phyloP scores from a whole-genome alignment of 2,797 vertebrate genomes.

The Podargus strigoides region DNA sequence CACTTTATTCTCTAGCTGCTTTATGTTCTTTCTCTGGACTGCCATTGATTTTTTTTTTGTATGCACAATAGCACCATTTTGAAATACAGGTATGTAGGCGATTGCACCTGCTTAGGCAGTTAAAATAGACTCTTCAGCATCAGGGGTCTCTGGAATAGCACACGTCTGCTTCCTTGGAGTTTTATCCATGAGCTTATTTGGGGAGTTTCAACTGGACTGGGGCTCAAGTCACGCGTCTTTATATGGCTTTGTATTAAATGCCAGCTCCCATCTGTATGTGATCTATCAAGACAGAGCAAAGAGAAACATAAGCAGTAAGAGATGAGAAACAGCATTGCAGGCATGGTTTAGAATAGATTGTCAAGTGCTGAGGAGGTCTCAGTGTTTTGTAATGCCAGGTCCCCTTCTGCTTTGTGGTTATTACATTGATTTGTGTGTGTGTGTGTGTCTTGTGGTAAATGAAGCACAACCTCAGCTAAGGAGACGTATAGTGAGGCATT shows the following conservation, averaged over 20 bases:
- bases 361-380: neutral
- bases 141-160: neutral
- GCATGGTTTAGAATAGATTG: neutral
- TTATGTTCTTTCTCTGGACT: neutral
- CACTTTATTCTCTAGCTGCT: neutral
- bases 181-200: neutral
- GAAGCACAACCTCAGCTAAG: neutral
- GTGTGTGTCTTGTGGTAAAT: neutral
- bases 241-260: neutral
- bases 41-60: neutral
- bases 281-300: neutral
- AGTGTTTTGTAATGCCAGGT: neutral
- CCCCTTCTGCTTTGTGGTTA: neutral
- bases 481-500: neutral
- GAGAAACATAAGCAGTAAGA: neutral
- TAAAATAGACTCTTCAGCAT: neutral
- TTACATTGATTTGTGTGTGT: neutral
- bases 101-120: neutral
- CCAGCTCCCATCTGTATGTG: neutral
- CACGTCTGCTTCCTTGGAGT: neutral
- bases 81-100: neutral
- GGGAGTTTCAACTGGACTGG: neutral
- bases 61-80: neutral
- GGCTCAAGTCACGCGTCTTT: neutral
- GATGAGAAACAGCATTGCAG: neutral